Evolutionary conservation across 2,797 vertebrate genomes (phyloP).

Genomic region (Myotis myotis): DNA sequence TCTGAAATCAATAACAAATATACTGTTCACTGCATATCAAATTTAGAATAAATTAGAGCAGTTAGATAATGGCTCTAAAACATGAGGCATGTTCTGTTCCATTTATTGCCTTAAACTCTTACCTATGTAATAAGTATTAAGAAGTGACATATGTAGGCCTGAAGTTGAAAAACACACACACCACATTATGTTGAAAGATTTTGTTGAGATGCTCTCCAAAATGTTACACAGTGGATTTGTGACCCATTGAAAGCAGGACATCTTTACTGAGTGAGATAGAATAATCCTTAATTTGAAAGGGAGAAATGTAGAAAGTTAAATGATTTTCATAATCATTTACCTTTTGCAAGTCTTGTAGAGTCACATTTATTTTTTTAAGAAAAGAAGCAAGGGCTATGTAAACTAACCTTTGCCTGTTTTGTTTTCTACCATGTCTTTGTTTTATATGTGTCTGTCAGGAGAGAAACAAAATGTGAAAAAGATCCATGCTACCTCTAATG

Average conservation of each 20-base stretch:
- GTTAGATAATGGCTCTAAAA: background rate
- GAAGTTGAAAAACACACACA: background rate
- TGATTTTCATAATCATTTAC: background rate
- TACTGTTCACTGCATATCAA: background rate
- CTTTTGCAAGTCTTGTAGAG: background rate
- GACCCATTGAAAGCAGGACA: background rate
- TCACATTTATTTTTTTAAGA: background rate
- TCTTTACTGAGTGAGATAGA: background rate
- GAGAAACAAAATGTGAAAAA: background rate
- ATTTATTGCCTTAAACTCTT: background rate
- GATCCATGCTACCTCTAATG: rapidly evolving
- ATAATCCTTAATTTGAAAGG: background rate
- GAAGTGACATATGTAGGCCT: background rate
- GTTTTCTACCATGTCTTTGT: background rate
- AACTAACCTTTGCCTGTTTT: background rate
- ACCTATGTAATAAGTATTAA: background rate
- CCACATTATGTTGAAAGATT: background rate
- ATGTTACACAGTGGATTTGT: background rate
- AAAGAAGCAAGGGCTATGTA: background rate
- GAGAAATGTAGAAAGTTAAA: background rate
- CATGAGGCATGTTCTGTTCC: background rate
- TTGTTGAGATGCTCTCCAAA: background rate
- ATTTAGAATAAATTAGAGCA: background rate
- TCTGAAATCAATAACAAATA: too few species aligned
- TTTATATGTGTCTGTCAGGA: background rate